phyloP scores from a whole-genome alignment of 2,797 vertebrate genomes.

The Lepidocolaptes lacrymiger region DNA sequence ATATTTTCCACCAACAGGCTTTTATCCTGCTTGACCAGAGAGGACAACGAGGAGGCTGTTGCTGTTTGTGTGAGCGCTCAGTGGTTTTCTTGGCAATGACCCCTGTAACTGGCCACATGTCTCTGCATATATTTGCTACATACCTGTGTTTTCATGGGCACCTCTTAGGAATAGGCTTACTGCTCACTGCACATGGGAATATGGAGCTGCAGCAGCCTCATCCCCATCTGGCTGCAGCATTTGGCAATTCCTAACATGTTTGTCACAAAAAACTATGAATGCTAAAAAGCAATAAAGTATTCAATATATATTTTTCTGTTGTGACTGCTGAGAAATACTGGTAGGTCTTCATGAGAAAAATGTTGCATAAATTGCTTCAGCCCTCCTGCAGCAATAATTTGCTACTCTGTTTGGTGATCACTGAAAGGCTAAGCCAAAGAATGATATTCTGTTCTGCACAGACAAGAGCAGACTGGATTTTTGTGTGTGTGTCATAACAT shows the following conservation, averaged over 20 bases:
- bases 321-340: slow-evolving; percentile 23
- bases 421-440: slow-evolving; percentile 23
- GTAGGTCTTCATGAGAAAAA: background rate
- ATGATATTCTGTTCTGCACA: slow-evolving; percentile 1
- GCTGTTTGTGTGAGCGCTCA: background rate
- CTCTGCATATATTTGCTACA: background rate
- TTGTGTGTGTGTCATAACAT: slow-evolving; percentile 29
- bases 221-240: background rate
- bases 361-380: slow-evolving; percentile 24
- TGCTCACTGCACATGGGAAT: background rate
- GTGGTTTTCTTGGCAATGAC: background rate
- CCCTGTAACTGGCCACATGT: background rate
- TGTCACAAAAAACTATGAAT: background rate
- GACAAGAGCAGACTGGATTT: slow-evolving; percentile 13
- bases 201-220: background rate
- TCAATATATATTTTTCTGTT: slow-evolving; percentile 8
- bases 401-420: background rate
- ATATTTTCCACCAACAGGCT: background rate
- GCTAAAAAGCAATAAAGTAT: background rate
- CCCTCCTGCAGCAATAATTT: slow-evolving; percentile 36
- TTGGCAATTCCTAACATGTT: background rate
- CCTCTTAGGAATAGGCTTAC: background rate
- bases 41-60: background rate
- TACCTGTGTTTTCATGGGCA: background rate
- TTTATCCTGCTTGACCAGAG: background rate